Evolutionary conservation across 2,113 vertebrate species (phyloP).

Genomic region (Panthera leo): DNA sequence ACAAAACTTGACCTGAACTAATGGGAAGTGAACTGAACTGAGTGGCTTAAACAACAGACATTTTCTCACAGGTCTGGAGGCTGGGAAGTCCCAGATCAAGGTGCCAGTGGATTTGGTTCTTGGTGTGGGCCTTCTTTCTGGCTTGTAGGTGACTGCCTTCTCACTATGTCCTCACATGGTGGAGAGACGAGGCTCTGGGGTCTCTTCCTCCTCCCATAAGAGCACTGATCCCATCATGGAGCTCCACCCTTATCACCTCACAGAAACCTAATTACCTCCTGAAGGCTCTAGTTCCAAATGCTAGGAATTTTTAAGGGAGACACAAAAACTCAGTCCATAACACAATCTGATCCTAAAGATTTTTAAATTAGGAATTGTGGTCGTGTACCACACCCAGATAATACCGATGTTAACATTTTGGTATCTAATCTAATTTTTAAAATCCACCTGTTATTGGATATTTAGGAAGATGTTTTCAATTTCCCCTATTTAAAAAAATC

Average conservation of each 20-base stretch:
- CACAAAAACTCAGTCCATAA: background rate
- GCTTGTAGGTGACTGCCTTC: background rate
- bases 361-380: background rate
- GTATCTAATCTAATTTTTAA: background rate
- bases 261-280: background rate
- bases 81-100: background rate
- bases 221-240: background rate
- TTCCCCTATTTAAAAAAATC: background rate
- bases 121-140: background rate
- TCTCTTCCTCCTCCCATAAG: background rate
- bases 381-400: background rate
- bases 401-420: background rate
- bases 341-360: background rate
- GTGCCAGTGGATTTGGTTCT: background rate
- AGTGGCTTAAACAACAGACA: background rate
- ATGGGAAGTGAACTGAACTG: background rate
- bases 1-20: background rate
- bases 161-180: background rate
- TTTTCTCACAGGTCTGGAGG: background rate
- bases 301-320: background rate
- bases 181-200: background rate
- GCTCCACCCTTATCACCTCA: background rate
- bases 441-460: background rate
- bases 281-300: background rate
- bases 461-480: conserved; percentile 1